phyloP scores from a whole-genome alignment of 2,113 vertebrate species.

The Kryptolebias marmoratus region DNA sequence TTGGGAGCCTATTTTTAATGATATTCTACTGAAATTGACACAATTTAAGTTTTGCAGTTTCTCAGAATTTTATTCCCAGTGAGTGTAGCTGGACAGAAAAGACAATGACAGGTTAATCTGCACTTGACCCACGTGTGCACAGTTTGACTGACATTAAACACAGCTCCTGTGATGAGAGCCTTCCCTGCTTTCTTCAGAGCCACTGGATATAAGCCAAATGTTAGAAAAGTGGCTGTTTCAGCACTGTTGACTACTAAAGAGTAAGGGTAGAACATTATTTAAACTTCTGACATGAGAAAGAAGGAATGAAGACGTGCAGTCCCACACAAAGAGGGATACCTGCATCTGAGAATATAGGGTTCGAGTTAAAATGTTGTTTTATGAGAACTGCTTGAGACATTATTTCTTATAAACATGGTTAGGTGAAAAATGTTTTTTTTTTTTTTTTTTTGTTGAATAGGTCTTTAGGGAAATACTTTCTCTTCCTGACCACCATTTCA shows the following conservation, averaged over 20 bases:
- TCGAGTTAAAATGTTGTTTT: neutral
- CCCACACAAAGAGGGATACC: neutral
- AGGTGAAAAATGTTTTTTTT: neutral
- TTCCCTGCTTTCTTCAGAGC: neutral
- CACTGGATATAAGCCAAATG: neutral
- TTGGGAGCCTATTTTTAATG: neutral
- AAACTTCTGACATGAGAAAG: neutral
- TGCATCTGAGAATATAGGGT: neutral
- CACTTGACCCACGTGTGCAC: neutral
- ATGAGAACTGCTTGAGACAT: neutral
- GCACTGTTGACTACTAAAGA: neutral
- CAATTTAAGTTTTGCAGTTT: neutral
- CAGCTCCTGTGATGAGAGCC: conserved; percentile 1
- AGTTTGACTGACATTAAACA: neutral
- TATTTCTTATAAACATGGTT: neutral
- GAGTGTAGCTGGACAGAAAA: neutral
- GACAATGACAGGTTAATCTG: neutral
- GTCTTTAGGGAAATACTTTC: neutral
- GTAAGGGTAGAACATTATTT: neutral
- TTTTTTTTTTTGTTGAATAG: neutral
- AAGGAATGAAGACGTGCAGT: neutral
- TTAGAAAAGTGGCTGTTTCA: neutral
- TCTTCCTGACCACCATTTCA: neutral
- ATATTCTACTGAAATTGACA: neutral
- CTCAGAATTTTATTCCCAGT: too few species aligned